Percentiles rank a stretch among this genome's conserved stretches.
Evolutionary conservation across 2,113 vertebrate genomes (phyloP).

Genomic region (Orycteropus afer): DNA sequence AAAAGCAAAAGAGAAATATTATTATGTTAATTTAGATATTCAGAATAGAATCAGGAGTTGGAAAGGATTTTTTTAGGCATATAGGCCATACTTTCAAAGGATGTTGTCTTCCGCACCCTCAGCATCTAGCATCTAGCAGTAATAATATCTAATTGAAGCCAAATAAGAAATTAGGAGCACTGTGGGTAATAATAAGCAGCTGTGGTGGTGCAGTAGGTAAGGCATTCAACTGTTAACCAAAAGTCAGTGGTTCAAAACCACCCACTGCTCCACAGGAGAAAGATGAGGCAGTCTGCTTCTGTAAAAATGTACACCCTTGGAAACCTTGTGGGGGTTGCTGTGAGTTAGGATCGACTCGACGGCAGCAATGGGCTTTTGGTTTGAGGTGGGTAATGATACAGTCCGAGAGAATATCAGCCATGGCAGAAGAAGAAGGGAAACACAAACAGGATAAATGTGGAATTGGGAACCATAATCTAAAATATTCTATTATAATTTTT

Average conservation of each 20-base stretch:
- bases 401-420: background rate
- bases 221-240: no score
- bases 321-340: no score
- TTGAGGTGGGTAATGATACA: background rate
- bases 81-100: background rate
- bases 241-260: no score
- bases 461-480: background rate
- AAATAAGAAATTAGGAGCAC: background rate
- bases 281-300: no score
- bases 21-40: slow-evolving; percentile 1
- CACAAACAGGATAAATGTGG: background rate
- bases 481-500: background rate
- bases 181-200: no score
- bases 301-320: no score
- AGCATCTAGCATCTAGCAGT: no score
- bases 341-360: no score
- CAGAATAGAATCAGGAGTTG: background rate
- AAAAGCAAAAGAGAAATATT: background rate
- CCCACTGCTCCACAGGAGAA: no score
- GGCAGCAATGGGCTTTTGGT: no score
- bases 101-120: background rate
- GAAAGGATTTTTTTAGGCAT: background rate
- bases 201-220: no score
- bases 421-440: background rate
- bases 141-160: background rate